Evolutionary conservation across 1,140 invertebrate species (phyloP).

Genomic region (Drosophila guanche): DNA sequence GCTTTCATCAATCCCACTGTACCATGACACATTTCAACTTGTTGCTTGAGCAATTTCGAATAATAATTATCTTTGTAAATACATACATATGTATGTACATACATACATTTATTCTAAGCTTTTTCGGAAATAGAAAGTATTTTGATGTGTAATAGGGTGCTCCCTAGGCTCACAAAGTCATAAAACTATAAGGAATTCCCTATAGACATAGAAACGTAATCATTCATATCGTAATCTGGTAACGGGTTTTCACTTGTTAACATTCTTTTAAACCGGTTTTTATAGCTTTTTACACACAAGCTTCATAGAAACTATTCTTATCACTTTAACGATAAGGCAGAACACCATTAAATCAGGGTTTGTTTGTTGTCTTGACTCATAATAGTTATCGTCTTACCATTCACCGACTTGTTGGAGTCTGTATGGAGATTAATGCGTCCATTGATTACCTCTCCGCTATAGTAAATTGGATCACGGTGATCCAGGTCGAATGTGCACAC

Average conservation of each 20-base stretch:
- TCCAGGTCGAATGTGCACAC: constrained; percentile 61
- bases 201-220: neutral
- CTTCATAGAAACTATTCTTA: neutral
- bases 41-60: constrained; percentile 7
- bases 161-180: neutral
- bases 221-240: neutral
- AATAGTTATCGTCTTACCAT: constrained; percentile 39
- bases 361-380: neutral
- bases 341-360: neutral
- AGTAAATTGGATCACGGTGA: constrained; percentile 63
- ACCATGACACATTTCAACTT: constrained; percentile 7
- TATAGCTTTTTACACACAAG: too few species aligned
- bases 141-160: too few species aligned
- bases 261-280: constrained; percentile 26
- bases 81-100: too few species aligned
- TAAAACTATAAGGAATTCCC: neutral
- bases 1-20: constrained; percentile 1
- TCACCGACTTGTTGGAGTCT: constrained; percentile 54
- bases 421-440: constrained; percentile 56
- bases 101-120: too few species aligned
- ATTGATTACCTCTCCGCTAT: constrained; percentile 71
- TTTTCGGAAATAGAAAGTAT: too few species aligned
- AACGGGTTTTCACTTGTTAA: constrained; percentile 5
- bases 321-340: constrained; percentile 1
- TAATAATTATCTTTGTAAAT: too few species aligned